Conservation (phyloP, 2,888 invertebrate genomes). For the Agrenia bidenticulata region DNA sequence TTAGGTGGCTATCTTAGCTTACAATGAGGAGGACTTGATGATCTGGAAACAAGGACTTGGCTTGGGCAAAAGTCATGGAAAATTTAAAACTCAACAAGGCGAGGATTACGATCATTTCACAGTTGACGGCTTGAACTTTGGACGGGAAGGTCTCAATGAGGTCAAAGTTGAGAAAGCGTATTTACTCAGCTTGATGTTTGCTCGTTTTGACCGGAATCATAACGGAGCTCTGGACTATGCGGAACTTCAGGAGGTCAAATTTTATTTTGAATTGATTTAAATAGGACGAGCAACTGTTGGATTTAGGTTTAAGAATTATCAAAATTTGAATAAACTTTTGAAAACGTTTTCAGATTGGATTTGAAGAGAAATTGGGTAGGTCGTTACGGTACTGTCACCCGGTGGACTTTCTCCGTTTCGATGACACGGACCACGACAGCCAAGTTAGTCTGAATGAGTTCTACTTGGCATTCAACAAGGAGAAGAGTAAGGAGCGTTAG, state of each 20-base stretch:
- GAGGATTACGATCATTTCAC: constrained; percentile 9
- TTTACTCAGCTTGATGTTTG: constrained; percentile 68
- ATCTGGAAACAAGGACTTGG: constrained; percentile 11
- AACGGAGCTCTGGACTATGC: constrained; percentile 68
- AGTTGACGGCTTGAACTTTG: not conserved
- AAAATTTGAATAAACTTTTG: too few relatives aligned
- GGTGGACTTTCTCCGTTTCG: constrained; percentile 68
- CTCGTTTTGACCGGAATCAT: constrained; percentile 67
- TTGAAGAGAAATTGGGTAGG: constrained; percentile 41
- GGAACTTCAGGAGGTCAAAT: constrained; percentile 69
- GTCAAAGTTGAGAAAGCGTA: constrained; percentile 63
- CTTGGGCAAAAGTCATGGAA: constrained; percentile 22
- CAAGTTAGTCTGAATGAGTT: constrained; percentile 71
- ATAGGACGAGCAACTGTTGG: too few relatives aligned
- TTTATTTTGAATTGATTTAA: too few relatives aligned
- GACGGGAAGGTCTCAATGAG: constrained; percentile 17
- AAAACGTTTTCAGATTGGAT: constrained; percentile 35
- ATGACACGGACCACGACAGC: constrained; percentile 68
- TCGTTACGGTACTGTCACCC: constrained; percentile 39
- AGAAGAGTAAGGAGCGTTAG: too few relatives aligned
- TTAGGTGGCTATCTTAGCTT: constrained; percentile 67
- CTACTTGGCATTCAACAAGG: constrained; percentile 64
- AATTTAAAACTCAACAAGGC: constrained; percentile 21
- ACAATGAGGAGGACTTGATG: constrained; percentile 62
- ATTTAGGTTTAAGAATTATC: too few relatives aligned